Percentiles rank a stretch among this genome's conserved stretches.
These are phyloP conservation scores for Scleropages formosus DNA, from an alignment of 2,797 vertebrate genomes.

Conservation along the genomic window DNA sequence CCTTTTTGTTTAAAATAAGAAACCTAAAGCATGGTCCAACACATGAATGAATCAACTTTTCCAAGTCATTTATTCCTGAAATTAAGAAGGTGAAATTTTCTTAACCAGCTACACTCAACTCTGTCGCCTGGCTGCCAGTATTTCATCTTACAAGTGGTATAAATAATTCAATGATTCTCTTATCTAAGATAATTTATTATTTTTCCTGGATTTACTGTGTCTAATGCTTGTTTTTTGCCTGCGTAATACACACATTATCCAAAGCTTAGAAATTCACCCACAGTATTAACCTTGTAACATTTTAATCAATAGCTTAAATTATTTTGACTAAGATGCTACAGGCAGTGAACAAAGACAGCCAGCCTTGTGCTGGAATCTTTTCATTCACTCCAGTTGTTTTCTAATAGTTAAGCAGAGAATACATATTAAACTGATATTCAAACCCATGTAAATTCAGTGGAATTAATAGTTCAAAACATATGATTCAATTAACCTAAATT, in stretches of 20 bases:
- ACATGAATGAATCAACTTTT: no score
- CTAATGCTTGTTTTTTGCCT: conserved; percentile 8
- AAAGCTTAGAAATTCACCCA: not conserved
- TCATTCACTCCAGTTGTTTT: not conserved
- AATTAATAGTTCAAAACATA: no score
- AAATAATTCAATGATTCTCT: not conserved
- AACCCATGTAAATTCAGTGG: not conserved
- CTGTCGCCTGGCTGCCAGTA: not conserved
- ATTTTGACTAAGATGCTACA: conserved; percentile 11
- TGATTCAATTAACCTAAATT: no score
- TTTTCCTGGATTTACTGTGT: conserved; percentile 26
- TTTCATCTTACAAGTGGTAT: not conserved
- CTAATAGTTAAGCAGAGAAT: not conserved
- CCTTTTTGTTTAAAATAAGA: no score
- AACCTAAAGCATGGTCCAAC: no score
- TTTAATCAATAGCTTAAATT: conserved; percentile 26
- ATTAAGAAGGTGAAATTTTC: no score
- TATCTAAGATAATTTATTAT: conserved; percentile 17
- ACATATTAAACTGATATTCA: not conserved
- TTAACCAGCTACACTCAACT: not conserved
- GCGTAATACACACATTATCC: conserved; percentile 2
- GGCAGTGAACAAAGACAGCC: not conserved
- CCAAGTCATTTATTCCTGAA: no score
- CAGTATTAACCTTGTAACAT: conserved; percentile 1
- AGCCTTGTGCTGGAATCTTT: not conserved